Evolutionary conservation across 2,113 vertebrate genomes (phyloP), one percentile per base, ranked within the genome.

Genomic region (Hippoglossus stenolepis): DNA sequence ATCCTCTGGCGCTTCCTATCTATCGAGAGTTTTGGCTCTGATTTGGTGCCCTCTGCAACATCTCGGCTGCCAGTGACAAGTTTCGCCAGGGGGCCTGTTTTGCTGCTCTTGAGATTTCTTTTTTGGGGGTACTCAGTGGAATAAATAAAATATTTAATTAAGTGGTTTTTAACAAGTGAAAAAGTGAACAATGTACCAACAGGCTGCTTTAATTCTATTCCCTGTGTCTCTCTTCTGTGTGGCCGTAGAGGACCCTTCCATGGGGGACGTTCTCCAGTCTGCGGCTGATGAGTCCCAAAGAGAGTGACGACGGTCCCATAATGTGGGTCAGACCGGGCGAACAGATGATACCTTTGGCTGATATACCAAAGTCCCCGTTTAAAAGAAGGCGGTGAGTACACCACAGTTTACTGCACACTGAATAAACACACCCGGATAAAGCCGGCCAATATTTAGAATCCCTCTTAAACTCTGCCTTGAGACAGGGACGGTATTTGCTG

Each of bases 341-440:
- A 38, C 98, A 99, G 93, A 98, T 99, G 98, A 99, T 99, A 91
- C 98, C 98, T 70, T 96, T 99, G 91, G 96, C 98, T 74, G 98
- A 99, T 85, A 97, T 98, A 96, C 98, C 97, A 95, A 99, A 99
- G 96, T 98, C 98, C 89, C 98, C 97, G 90, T 99, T 98, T 90
- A 99, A 98, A 94, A 96, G 97, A 92, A 99, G 96, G 95, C 96
- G 97, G 97, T 99, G 67, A 89, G 88, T 53, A 56, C 45, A 7
- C 54, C 3, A 1, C 23, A 17, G 38, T 20, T 14, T 43, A 12
- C 3, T 5, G 0, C 12, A 12, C 12, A 12, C 20, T 5, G 14
- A 13, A 35, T 4, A 49, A 24, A 61, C 10, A 1, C 18, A 2
- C 53, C 40, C 23, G 20, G 8, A 28, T 43, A 15, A 73, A 23